Base-by-base conservation (phyloP, 2,113 vertebrate species). In the Psophia crepitans region DNA sequence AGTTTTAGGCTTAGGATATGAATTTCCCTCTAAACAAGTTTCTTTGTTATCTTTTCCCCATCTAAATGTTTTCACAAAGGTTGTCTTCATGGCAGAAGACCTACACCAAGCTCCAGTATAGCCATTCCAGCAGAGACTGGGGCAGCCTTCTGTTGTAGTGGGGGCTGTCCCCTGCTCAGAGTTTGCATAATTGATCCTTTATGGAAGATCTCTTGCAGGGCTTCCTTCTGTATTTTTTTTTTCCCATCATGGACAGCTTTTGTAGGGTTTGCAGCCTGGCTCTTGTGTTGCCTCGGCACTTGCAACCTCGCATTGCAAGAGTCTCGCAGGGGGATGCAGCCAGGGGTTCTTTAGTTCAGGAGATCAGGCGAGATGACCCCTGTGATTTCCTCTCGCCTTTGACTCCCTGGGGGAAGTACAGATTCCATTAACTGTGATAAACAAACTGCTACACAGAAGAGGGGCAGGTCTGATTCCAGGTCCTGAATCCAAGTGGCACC, bases 241-340 rank as follows among this genome's bases (percentile, higher is more conserved):
- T 0, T 0, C 16, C 22, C 1, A 1, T 39, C 18, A 60, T 12
- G 18, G 48, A 30, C 9, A 12, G 9, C 12, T 75, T 78, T 64
- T 24, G 35, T 64, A 84, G 56, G 24, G 28, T 75, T 91, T 87
- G 20, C 26, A 89, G 28, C 39, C 57, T 89, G 13, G 1, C 9
- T 48, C 8, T 77, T 56, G 33, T 64, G 35, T 60, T 23, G 11
- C 61, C 46, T 61, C 32, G 27, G 68, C 27, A 21, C 30, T 14
- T 63, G 35, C 20, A 65, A 9, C 8, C 26, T 37, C 63, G 22
- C 8, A 14, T 3, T 64, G 68, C 30, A 44, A 37, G 12, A n/a
- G 32, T 37, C 61, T 49, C 54, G 66, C 48, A 60, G 26, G 23
- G 35, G 14, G 54, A 49, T 5, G 28, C 20, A 93, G 57, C 6